Conservation (phyloP, 2,113 vertebrate genomes). For the Apteryx mantelli region DNA sequence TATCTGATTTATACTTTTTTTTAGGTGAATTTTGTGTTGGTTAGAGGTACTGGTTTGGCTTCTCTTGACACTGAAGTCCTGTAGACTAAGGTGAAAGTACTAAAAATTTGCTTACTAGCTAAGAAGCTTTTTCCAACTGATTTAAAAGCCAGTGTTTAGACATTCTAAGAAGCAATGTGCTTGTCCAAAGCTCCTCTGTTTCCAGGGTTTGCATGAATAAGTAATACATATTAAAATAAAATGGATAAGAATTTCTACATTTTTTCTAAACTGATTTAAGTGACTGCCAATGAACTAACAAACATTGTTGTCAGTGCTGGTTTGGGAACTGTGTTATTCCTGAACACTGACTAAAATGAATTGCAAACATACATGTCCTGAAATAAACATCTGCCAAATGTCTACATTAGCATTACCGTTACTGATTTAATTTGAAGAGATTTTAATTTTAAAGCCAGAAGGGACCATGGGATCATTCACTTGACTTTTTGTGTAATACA, state of each 20-base stretch:
- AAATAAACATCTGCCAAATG: slow-evolving; percentile 27
- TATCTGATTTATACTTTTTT: neutral
- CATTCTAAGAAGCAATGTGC: neutral
- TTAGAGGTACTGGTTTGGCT: neutral
- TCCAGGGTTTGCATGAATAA: neutral
- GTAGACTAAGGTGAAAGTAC: neutral
- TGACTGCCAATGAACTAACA: neutral
- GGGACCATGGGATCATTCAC: neutral
- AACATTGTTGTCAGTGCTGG: neutral
- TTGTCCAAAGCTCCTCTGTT: neutral
- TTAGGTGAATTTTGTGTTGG: neutral
- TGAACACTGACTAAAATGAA: neutral
- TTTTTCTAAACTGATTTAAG: neutral
- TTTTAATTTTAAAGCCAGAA: neutral
- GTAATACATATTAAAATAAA: neutral
- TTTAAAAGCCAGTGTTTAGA: neutral
- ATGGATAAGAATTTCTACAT: neutral
- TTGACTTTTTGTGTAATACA: neutral
- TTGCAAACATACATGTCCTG: neutral
- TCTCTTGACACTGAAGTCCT: neutral
- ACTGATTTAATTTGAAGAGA: neutral
- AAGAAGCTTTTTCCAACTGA: neutral
- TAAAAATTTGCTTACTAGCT: neutral
- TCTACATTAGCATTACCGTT: neutral
- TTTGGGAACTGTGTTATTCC: neutral